phyloP scores from a whole-genome alignment of 2,888 invertebrate species.

The Asteroscopus sphinx region DNA sequence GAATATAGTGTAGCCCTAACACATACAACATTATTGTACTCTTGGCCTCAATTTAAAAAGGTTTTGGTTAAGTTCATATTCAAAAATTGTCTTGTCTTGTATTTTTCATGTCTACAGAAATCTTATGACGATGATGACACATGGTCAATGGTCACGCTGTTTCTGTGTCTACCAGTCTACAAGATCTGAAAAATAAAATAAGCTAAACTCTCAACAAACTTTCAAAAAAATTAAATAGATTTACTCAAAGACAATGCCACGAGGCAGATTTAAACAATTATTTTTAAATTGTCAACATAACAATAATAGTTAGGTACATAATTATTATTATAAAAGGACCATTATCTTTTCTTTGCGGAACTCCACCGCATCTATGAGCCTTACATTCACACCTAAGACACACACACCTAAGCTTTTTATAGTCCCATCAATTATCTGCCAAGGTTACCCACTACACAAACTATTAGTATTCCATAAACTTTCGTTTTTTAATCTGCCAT shows the following conservation, averaged over 20 bases:
- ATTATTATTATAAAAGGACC: slow-evolving; percentile 49
- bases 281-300: slow-evolving; percentile 54
- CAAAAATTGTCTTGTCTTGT: too few relatives aligned
- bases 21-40: too few relatives aligned
- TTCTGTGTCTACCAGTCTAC: too few relatives aligned
- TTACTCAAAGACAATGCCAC: slow-evolving; percentile 1
- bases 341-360: slow-evolving; percentile 55
- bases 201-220: background rate
- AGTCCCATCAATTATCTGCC: slow-evolving; percentile 58
- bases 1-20: too few relatives aligned
- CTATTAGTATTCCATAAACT: slow-evolving; percentile 45
- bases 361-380: slow-evolving; percentile 38
- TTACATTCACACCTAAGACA: too few relatives aligned
- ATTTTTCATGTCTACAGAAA: too few relatives aligned
- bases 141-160: too few relatives aligned
- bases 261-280: slow-evolving; percentile 19
- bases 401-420: slow-evolving; percentile 60
- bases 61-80: too few relatives aligned
- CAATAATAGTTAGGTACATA: too few relatives aligned
- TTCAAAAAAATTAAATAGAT: slow-evolving; percentile 8
- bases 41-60: too few relatives aligned
- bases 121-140: too few relatives aligned
- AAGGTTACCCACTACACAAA: slow-evolving; percentile 53
- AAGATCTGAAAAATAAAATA: too few relatives aligned
- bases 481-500: slow-evolving; percentile 54